These are phyloP conservation scores for Diadema setosum DNA, from an alignment of 35 echinoderm and acorn worm genomes.

Conservation along the genomic window DNA sequence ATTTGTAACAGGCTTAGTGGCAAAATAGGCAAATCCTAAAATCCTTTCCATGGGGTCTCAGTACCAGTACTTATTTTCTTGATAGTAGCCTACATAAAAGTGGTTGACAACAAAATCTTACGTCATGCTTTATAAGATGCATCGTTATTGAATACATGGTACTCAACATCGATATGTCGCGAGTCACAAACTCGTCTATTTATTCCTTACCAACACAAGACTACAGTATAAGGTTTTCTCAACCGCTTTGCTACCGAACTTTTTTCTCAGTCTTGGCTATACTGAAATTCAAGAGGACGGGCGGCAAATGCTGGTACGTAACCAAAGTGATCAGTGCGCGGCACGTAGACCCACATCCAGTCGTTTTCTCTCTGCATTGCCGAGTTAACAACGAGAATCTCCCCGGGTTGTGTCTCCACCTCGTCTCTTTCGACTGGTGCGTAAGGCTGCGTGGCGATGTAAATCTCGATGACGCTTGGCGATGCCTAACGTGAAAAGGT, in stretches of 20 bases:
- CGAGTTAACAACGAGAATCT: conserved; percentile 47
- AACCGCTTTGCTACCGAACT: background rate
- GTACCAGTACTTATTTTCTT: too few species aligned
- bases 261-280: background rate
- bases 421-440: conserved; percentile 25
- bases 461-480: conserved; percentile 15
- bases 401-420: background rate
- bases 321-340: conserved; percentile 45
- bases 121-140: too few species aligned
- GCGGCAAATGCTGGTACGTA: conserved; percentile 50
- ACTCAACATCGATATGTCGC: too few species aligned
- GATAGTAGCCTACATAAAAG: too few species aligned
- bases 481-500: background rate
- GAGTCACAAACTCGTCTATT: too few species aligned
- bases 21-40: too few species aligned
- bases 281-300: conserved; percentile 35
- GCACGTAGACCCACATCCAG: conserved; percentile 72
- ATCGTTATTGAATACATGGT: too few species aligned
- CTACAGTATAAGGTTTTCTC: too few species aligned
- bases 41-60: too few species aligned
- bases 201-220: too few species aligned
- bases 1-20: too few species aligned
- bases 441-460: conserved; percentile 19
- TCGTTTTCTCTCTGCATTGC: conserved; percentile 46
- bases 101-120: too few species aligned